phyloP scores from a whole-genome alignment of 2,797 vertebrate genomes.

The Tokudaia tokunoshimensis region DNA sequence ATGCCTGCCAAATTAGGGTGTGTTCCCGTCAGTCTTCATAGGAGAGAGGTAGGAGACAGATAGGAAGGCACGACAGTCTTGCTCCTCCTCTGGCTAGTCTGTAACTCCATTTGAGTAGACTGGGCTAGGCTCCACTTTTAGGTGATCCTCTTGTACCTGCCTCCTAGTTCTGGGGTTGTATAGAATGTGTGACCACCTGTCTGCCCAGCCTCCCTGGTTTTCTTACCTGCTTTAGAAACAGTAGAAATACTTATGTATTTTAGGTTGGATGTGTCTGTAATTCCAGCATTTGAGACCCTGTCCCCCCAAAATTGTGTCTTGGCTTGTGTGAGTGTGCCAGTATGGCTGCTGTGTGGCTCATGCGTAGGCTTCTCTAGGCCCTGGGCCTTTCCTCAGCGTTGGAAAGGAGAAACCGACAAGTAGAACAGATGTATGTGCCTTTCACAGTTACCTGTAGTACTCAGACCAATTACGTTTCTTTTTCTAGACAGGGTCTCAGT shows the following conservation, averaged over 20 bases:
- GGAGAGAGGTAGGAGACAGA: not conserved
- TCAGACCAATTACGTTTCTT: not conserved
- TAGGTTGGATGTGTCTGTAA: not conserved
- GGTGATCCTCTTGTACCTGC: not conserved
- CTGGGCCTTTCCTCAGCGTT: not conserved
- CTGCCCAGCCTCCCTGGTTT: not conserved
- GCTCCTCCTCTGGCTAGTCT: not conserved
- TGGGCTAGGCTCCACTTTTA: not conserved
- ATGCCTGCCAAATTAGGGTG: constrained; percentile 13
- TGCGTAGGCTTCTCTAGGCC: not conserved
- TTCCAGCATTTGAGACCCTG: not conserved
- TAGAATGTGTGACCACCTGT: not conserved
- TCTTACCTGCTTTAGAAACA: not conserved
- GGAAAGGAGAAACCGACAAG: not conserved
- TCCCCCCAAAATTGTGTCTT: not conserved
- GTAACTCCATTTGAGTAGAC: not conserved
- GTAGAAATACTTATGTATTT: not conserved
- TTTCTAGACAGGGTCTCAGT: no score
- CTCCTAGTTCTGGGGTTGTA: not conserved
- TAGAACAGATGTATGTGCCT: not conserved
- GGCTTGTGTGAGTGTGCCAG: not conserved
- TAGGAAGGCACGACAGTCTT: not conserved
- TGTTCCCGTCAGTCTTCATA: not conserved
- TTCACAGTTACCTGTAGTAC: not conserved
- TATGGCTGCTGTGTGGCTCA: not conserved